Conservation (phyloP, 2,797 vertebrate genomes). For the Sebastes dallii region DNA sequence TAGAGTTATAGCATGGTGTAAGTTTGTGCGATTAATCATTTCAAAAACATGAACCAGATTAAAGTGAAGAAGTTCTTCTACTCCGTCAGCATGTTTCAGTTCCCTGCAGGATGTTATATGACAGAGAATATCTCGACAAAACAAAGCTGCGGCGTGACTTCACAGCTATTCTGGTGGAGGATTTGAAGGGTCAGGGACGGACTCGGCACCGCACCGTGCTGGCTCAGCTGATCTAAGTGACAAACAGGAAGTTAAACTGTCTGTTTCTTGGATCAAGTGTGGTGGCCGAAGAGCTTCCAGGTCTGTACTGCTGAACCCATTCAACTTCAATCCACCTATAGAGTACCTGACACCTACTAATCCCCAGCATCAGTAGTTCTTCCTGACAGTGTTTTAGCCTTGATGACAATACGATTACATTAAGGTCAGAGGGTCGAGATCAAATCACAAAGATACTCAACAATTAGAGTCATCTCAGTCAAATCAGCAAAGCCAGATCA, state of each 20-base stretch:
- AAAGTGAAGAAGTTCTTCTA: too few relatives aligned
- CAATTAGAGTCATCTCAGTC: not conserved
- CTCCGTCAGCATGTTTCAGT: slow-evolving; percentile 34
- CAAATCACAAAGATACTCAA: not conserved
- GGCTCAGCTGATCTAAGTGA: slow-evolving; percentile 21
- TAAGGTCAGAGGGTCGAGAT: not conserved
- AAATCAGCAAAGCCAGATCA: not conserved
- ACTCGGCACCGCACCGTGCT: not conserved
- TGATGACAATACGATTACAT: not conserved
- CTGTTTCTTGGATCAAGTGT: not conserved
- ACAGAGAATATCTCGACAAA: not conserved
- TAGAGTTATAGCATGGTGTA: too few relatives aligned
- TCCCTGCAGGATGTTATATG: slow-evolving; percentile 16
- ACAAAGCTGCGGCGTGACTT: not conserved
- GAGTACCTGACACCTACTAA: not conserved
- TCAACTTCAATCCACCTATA: not conserved
- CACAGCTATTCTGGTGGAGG: not conserved
- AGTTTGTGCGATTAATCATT: too few relatives aligned
- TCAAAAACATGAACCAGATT: too few relatives aligned
- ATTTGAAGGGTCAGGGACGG: not conserved
- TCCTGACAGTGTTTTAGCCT: not conserved
- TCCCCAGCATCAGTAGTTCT: not conserved
- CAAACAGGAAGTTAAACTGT: slow-evolving; percentile 38
- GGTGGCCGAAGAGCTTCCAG: not conserved
- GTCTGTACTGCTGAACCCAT: not conserved